phyloP scores from a whole-genome alignment of 2,113 vertebrate genomes.

The Hirundichthys speculiger region DNA sequence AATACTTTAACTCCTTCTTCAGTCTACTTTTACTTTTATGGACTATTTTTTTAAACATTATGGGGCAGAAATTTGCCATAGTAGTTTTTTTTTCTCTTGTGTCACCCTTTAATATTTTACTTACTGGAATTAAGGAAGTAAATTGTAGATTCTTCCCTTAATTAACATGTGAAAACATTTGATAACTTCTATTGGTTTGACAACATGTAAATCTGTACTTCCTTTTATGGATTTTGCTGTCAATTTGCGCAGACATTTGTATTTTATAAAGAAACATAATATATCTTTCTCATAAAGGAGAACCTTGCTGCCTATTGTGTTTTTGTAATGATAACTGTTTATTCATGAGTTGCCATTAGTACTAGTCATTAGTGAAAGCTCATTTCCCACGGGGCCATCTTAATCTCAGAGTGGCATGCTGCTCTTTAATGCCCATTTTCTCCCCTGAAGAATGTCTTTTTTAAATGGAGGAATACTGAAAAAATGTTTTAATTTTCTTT shows the following conservation, averaged over 20 bases:
- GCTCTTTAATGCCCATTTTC: constrained; percentile 14
- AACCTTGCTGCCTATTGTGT: constrained; percentile 7
- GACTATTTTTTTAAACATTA: background rate
- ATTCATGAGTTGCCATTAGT: constrained; percentile 36
- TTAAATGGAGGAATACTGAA: constrained; percentile 27
- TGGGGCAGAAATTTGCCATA: no score
- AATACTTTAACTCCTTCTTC: no score
- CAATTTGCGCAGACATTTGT: background rate
- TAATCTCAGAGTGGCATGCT: constrained; percentile 36
- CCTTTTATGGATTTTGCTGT: background rate
- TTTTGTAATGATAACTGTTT: constrained; percentile 20
- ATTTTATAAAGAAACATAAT: background rate
- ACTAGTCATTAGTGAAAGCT: constrained; percentile 37
- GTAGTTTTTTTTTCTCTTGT: no score
- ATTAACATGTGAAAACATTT: background rate
- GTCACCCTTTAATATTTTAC: no score
- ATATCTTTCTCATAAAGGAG: background rate
- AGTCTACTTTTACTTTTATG: no score
- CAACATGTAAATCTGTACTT: background rate
- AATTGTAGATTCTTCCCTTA: background rate
- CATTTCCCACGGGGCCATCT: constrained; percentile 37
- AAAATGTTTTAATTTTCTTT: constrained; percentile 28
- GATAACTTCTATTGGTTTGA: background rate
- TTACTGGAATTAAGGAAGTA: background rate
- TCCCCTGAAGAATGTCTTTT: constrained; percentile 8